Conservation (phyloP, 92 coral and sea anemone species). For the Palythoa heliodiscus region DNA sequence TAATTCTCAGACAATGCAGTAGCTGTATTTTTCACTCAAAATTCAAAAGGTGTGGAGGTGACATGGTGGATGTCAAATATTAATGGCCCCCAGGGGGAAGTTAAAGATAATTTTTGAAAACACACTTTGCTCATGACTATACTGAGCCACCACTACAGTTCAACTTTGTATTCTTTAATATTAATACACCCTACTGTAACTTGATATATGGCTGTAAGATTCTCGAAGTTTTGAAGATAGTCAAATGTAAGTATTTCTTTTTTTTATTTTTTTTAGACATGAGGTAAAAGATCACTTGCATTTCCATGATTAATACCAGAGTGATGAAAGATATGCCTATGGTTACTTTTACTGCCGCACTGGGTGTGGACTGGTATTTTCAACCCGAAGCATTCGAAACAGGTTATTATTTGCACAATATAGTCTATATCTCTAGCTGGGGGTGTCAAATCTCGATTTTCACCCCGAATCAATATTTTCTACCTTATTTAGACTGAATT, state of each 20-base stretch:
- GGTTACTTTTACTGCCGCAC: conserved; percentile 55
- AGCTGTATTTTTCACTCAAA: no score
- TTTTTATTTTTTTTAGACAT: conserved; percentile 31
- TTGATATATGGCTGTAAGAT: no score
- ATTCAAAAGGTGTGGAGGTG: no score
- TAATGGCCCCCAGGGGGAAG: no score
- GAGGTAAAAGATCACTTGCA: conserved; percentile 40
- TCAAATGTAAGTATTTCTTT: neutral
- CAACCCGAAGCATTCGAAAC: conserved; percentile 45
- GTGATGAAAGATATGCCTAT: conserved; percentile 46
- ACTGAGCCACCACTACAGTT: neutral
- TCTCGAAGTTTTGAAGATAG: neutral
- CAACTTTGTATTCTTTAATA: neutral
- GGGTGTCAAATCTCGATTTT: neutral
- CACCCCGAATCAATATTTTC: neutral
- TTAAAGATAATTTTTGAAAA: neutral
- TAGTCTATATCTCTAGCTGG: neutral
- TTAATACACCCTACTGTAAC: no score
- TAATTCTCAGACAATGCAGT: no score
- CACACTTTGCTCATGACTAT: neutral
- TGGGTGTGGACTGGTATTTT: conserved; percentile 55
- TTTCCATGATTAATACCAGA: conserved; percentile 38
- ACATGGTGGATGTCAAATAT: no score
- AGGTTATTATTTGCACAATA: conserved; percentile 24
- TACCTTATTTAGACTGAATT: neutral